Evolutionary conservation across 2,888 invertebrate species (phyloP), one percentile per base, ranked within the genome.

Genomic region (Pyralis farinalis): DNA sequence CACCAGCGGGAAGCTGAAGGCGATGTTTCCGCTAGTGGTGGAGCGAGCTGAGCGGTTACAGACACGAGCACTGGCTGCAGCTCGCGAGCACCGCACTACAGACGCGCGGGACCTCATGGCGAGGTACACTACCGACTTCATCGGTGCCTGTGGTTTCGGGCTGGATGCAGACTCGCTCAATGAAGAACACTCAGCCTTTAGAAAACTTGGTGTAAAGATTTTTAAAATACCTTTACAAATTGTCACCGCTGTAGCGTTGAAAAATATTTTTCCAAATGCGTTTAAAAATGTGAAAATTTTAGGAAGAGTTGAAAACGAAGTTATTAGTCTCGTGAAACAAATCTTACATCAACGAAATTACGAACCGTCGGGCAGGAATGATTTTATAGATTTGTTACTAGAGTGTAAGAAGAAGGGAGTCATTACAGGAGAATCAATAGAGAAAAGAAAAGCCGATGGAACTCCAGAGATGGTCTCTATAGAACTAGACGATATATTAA

Each of bases 91-190:
- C 1, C 49, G 42, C 1, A 42, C 65, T 10, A 40, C 70, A 7
- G 76, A 72, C 42, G 71, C 69, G 5, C 55, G 76, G 1, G 79
- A 80, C 22, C 64, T 79, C 32, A 75, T 78, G 74, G 77, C 77
- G 21, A 60, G 77, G 11, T 76, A 71, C 53, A 75, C 75, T 34
- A 77, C 72, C 8, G 76, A 77, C 49, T 73, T 76, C 47, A 77
- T 76, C 41, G 77, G 76, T 36, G 72, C 78, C 27, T 72, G 73
- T 37, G 78, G 72, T 9, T 78, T 77, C 41, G 77, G 78, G 0
- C 57, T 78, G 22, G 73, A 78, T n/a, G 61, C 71, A 0, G 68
- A 77, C 44, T 71, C 73, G 0, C 62, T 78, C 22, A 67, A 62
- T 32, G 63, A 74, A 0, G 75, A 78, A n/a, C 39, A 69, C 1